These are phyloP conservation scores for Piscicola geometra DNA, from an alignment of 2,888 invertebrate genomes.

Conservation along the genomic window DNA sequence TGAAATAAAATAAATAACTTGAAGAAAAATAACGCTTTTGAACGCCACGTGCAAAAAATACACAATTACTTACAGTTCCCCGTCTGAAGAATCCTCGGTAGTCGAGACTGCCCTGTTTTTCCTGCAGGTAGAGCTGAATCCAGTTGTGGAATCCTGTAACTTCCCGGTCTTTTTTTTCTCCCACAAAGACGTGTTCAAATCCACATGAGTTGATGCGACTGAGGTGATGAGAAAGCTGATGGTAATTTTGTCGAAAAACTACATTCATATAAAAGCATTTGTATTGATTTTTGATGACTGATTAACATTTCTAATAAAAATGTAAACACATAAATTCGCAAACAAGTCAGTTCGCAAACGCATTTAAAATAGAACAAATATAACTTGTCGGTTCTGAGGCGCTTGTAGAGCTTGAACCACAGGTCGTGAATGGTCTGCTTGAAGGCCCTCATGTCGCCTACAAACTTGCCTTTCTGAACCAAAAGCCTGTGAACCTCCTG, in stretches of 20 bases:
- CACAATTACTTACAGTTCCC: slow-evolving; percentile 50
- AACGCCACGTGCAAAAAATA: too few relatives aligned
- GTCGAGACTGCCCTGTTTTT: slow-evolving; percentile 53
- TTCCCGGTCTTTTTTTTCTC: slow-evolving; percentile 50
- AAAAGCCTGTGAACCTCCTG: slow-evolving; percentile 52
- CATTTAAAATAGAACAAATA: too few relatives aligned
- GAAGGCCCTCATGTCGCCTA: slow-evolving; percentile 48
- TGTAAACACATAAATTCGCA: too few relatives aligned
- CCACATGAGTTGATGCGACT: slow-evolving; percentile 53
- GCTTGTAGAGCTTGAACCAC: slow-evolving; percentile 53
- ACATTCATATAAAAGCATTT: too few relatives aligned
- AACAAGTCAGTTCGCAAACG: too few relatives aligned
- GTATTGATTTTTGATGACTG: too few relatives aligned
- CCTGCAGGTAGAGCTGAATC: slow-evolving; percentile 55
- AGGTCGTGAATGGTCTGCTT: slow-evolving; percentile 50
- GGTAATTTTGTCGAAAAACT: background rate
- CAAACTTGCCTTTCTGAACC: slow-evolving; percentile 47
- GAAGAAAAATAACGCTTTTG: too few relatives aligned
- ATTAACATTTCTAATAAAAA: too few relatives aligned
- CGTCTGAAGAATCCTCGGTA: slow-evolving; percentile 54
- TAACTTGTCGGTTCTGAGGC: slow-evolving; percentile 50
- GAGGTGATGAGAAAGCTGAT: slow-evolving; percentile 39
- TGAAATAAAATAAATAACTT: too few relatives aligned
- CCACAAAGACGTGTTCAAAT: slow-evolving; percentile 57
- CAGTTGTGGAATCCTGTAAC: slow-evolving; percentile 57